Percentiles rank a stretch among this genome's conserved stretches.
Conservation (phyloP, 2,888 invertebrate genomes). For the Drosophila cyrtoloma region DNA sequence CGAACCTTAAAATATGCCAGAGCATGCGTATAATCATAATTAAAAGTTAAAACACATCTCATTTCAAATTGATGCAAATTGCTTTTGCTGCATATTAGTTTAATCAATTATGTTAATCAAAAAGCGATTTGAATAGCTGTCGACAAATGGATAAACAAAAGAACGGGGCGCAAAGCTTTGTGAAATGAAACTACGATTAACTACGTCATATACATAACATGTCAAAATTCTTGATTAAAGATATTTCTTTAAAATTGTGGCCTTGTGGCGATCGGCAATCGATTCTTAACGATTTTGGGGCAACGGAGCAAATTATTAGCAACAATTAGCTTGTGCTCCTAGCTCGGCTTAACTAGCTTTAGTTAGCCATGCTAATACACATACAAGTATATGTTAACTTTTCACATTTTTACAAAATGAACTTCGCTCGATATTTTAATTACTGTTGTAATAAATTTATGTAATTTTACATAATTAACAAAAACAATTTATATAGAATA, state of each 20-base stretch:
- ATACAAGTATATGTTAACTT: background rate
- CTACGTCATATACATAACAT: background rate
- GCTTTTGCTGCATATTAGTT: background rate
- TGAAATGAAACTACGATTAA: background rate
- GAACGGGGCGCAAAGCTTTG: background rate
- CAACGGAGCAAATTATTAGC: background rate
- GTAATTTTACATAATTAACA: background rate
- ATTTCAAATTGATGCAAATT: background rate
- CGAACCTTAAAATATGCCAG: background rate
- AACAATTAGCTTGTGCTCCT: background rate
- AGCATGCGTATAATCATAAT: background rate
- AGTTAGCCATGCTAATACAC: background rate
- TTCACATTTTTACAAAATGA: background rate
- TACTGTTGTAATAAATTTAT: background rate
- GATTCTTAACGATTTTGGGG: too few relatives aligned
- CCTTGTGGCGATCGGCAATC: background rate
- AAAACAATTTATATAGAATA: background rate
- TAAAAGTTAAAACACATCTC: slow-evolving; percentile 4
- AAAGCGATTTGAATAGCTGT: background rate
- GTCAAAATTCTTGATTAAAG: background rate
- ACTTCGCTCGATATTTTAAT: background rate
- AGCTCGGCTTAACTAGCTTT: background rate
- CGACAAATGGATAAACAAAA: background rate
- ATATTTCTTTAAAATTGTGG: background rate
- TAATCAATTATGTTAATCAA: background rate